Percentiles rank a stretch among this genome's conserved stretches.
Conservation (phyloP, 1,140 invertebrate genomes). For the Drosophila eugracilis region DNA sequence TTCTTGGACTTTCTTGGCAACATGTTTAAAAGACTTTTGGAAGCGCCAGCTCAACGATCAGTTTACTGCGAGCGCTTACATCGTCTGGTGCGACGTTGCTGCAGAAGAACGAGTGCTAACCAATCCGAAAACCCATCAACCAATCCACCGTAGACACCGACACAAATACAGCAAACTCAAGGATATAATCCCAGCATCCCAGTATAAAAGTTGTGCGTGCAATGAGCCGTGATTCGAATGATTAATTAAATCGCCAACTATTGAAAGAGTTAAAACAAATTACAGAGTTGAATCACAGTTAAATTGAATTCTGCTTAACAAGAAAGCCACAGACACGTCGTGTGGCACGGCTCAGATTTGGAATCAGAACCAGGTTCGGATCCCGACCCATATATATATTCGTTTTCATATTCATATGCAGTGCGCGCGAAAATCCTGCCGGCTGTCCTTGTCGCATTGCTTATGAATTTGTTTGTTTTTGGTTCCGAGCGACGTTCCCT, state of each 20-base stretch:
- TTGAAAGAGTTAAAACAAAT: constrained; percentile 33
- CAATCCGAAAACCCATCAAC: constrained; percentile 11
- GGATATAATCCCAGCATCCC: constrained; percentile 20
- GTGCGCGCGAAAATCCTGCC: constrained; percentile 44
- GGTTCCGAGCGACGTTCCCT: constrained; percentile 51
- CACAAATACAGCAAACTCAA: constrained; percentile 19
- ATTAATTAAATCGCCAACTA: constrained; percentile 40
- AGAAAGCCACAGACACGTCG: constrained; percentile 17
- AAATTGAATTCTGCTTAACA: constrained; percentile 37
- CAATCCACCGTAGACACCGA: constrained; percentile 9
- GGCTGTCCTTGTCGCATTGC: constrained; percentile 53
- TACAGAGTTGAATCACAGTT: constrained; percentile 31
- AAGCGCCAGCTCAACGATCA: constrained; percentile 69
- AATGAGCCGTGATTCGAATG: constrained; percentile 49
- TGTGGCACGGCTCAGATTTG: constrained; percentile 15
- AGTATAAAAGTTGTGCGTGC: constrained; percentile 40
- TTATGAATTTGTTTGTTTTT: constrained; percentile 65
- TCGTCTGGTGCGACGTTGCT: constrained; percentile 78
- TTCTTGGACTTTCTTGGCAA: constrained; percentile 81
- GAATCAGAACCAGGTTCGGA: constrained; percentile 1
- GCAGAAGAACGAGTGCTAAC: constrained; percentile 55
- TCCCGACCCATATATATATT: not conserved
- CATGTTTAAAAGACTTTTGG: constrained; percentile 84
- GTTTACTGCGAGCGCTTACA: constrained; percentile 74
- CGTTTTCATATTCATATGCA: constrained; percentile 12